A percentile compares a stretch with the other conserved stretches of the same genome.
Evolutionary conservation across 2,113 vertebrate genomes (phyloP).

Genomic region (Accipiter cooperii): DNA sequence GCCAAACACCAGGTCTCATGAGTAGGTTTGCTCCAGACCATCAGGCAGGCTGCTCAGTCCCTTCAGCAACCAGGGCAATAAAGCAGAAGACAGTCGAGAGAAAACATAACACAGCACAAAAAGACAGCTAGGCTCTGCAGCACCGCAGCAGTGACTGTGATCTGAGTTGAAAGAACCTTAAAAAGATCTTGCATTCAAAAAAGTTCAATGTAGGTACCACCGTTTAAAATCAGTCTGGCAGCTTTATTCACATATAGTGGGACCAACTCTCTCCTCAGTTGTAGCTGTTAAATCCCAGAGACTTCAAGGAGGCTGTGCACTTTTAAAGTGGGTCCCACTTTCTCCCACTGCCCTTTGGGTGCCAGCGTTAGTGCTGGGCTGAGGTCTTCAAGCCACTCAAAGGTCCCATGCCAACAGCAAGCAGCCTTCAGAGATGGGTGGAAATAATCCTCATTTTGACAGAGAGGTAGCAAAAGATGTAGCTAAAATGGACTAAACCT

Average conservation of each 20-base stretch:
- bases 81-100: background rate
- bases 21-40: background rate
- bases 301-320: background rate
- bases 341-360: background rate
- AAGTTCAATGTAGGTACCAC: background rate
- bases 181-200: background rate
- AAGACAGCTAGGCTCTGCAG: background rate
- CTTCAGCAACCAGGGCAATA: background rate
- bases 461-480: background rate
- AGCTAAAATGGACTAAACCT: background rate
- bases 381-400: fast-evolving
- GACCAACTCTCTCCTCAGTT: background rate
- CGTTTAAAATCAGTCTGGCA: background rate
- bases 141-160: background rate
- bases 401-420: background rate
- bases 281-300: background rate
- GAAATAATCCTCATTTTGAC: background rate
- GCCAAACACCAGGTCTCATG: background rate
- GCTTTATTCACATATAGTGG: background rate
- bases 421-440: background rate
- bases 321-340: background rate
- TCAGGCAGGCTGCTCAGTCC: background rate
- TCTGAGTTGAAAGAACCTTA: background rate
- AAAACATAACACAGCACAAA: background rate
- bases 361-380: background rate